phyloP scores from a whole-genome alignment of 2,888 invertebrate species.

The Hypomecis punctinalis region DNA sequence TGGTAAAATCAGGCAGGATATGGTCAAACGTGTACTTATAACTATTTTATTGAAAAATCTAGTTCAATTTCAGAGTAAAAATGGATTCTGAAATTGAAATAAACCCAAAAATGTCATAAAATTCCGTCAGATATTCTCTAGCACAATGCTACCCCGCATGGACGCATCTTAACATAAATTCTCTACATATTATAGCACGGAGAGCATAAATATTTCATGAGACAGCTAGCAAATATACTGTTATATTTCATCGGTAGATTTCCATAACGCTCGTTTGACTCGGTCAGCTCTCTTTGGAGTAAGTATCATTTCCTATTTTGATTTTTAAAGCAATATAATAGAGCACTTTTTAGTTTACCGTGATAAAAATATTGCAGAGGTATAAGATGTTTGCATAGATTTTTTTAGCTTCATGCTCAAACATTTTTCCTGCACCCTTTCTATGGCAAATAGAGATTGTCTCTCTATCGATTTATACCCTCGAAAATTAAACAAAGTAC shows the following conservation, averaged over 20 bases:
- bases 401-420: neutral
- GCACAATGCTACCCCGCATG: too few species aligned
- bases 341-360: neutral
- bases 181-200: slow-evolving; percentile 30
- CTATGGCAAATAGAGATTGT: too few species aligned
- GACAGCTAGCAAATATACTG: slow-evolving; percentile 45
- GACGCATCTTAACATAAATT: slow-evolving; percentile 32
- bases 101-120: too few species aligned
- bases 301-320: slow-evolving; percentile 20
- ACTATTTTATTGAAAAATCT: too few species aligned
- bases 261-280: slow-evolving; percentile 40
- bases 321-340: slow-evolving; percentile 12
- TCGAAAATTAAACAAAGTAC: too few species aligned
- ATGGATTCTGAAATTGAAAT: too few species aligned
- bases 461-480: too few species aligned
- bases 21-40: too few species aligned
- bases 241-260: slow-evolving; percentile 50
- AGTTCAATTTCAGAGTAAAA: too few species aligned
- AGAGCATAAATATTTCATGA: slow-evolving; percentile 48
- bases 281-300: slow-evolving; percentile 18
- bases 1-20: too few species aligned
- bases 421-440: too few species aligned
- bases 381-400: neutral
- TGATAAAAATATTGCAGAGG: neutral
- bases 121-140: too few species aligned